These are phyloP conservation scores for Asobara japonica DNA, from an alignment of 1,140 invertebrate species.

Conservation along the genomic window DNA sequence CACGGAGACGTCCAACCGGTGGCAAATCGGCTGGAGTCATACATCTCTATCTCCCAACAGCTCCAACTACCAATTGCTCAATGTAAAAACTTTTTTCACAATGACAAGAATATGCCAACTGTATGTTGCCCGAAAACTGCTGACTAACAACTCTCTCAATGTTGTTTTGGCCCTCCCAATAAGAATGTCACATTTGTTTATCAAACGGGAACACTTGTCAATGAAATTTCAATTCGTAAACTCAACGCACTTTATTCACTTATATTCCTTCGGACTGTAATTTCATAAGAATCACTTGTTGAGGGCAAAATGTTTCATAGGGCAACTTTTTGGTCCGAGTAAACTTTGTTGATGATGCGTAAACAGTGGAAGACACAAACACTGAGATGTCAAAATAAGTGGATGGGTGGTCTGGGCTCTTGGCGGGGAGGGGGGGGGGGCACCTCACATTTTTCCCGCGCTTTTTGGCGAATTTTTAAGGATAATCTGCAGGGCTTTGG, in stretches of 20 bases:
- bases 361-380: conserved; percentile 26
- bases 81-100: not conserved
- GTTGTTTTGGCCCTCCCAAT: too few species aligned
- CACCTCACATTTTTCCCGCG: too few species aligned
- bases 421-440: too few species aligned
- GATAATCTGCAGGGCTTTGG: not conserved
- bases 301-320: not conserved
- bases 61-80: not conserved
- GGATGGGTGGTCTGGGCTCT: too few species aligned
- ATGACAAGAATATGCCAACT: too few species aligned
- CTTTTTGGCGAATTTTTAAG: not conserved
- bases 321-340: not conserved
- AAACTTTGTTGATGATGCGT: conserved; percentile 25
- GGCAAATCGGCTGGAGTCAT: not conserved
- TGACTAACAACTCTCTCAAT: too few species aligned
- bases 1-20: not conserved
- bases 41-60: not conserved
- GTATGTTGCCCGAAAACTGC: too few species aligned
- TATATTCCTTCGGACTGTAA: not conserved
- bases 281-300: not conserved
- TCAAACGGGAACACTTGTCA: not conserved
- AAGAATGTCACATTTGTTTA: conserved; percentile 8
- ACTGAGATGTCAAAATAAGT: not conserved
- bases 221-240: not conserved
- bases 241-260: not conserved